Evolutionary conservation across 2,888 invertebrate genomes (phyloP), one percentile per base, ranked within the genome.

Genomic region (Phlogophora meticulosa): DNA sequence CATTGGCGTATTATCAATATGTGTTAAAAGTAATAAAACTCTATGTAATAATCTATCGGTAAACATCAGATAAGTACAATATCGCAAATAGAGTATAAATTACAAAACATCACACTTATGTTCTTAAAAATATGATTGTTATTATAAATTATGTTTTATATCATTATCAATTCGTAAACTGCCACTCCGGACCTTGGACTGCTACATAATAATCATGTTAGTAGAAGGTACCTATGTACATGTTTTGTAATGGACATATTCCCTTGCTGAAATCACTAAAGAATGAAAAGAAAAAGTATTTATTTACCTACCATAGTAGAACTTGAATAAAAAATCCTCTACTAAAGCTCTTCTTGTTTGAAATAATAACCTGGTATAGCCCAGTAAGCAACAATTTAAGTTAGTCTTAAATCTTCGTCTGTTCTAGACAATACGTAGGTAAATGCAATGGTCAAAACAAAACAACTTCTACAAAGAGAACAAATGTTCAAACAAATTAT

Each of bases 1-100:
- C 57, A 53, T 56, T 74, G 40, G 43, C 49, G 49, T 56, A 24
- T 57, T 49, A 66, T 67, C 48, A 36, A n/a, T 24, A 32, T 32
- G 28, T 36, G 15, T 51, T 62, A 28, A 49, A 59, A 64, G 42
- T 55, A 55, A 66, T 60, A 43, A 64, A 64, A 42, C 4, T 3
- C 4, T 38, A n/a, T 4, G 3, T 42, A 46, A 46, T n/a, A 34
- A 56, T 38, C 22, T 5, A 22, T 20, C 40, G 2, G 22, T 24
- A 38, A 53, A 67, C 22, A 66, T 24, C 7, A 20, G 55, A 67
- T 56, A 56, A 48, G 17, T 34, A 34, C 22, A 7, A 32, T 46
- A 51, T 28, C 20, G 13, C 4, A 34, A 43, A 34, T 1, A 38
- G 4, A 38, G 4, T 38, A 32, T 38, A 43, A 22, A 40, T 40